These are phyloP conservation scores for Acleris emargana DNA, from an alignment of 2,888 invertebrate genomes.

Conservation along the genomic window DNA sequence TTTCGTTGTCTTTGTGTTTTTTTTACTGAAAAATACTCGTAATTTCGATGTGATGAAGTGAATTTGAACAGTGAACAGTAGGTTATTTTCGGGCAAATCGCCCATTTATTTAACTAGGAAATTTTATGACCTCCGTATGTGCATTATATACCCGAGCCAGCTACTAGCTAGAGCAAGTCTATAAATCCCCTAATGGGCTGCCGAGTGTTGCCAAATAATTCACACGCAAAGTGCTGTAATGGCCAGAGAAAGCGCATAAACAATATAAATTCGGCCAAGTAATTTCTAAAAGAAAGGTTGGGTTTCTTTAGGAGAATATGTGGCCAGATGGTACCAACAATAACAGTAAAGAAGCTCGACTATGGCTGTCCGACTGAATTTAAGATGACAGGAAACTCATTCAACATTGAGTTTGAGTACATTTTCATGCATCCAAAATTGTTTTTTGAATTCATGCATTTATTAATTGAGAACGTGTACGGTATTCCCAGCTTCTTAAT, in stretches of 20 bases:
- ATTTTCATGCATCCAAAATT: too few relatives aligned
- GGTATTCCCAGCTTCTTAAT: too few relatives aligned
- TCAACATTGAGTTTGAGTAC: too few relatives aligned
- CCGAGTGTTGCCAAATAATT: constrained; percentile 73
- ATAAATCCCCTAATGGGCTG: constrained; percentile 72
- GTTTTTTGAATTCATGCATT: too few relatives aligned
- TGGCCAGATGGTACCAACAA: not conserved
- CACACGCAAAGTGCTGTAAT: constrained; percentile 70
- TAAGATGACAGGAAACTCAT: too few relatives aligned
- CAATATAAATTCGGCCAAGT: constrained; percentile 58
- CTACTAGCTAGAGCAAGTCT: constrained; percentile 48
- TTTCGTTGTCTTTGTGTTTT: too few relatives aligned
- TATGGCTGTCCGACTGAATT: too few relatives aligned
- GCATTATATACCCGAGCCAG: constrained; percentile 21
- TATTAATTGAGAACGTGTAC: too few relatives aligned
- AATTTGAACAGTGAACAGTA: too few relatives aligned
- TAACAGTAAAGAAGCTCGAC: not conserved
- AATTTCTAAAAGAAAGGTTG: not conserved
- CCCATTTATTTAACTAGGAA: constrained; percentile 7
- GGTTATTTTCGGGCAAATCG: too few relatives aligned
- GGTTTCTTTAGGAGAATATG: constrained; percentile 1
- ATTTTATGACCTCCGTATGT: constrained; percentile 21
- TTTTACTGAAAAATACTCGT: too few relatives aligned
- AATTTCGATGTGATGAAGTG: too few relatives aligned
- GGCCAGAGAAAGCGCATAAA: constrained; percentile 64